Evolutionary conservation across 1,140 invertebrate species (phyloP).

Genomic region (Laupala kohalensis): DNA sequence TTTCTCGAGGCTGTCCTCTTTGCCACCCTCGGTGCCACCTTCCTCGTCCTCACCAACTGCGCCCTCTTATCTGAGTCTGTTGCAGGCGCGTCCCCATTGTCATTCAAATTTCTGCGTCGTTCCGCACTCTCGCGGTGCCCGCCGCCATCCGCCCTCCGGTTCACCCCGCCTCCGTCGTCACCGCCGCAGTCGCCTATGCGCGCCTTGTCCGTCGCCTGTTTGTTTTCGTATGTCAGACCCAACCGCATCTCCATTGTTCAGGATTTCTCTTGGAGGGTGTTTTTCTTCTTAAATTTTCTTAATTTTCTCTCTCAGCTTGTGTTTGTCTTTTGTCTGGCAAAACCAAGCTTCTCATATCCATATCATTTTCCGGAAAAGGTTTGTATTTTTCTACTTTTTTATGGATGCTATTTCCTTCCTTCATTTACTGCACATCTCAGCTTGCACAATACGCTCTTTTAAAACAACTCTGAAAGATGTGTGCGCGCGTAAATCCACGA

Average conservation of each 20-base stretch:
- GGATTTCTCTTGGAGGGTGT: background rate
- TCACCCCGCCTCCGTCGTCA: too few species aligned
- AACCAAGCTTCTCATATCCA: background rate
- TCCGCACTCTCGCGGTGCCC: background rate
- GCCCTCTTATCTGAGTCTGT: background rate
- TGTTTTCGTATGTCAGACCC: background rate
- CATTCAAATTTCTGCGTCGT: background rate
- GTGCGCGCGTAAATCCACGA: background rate
- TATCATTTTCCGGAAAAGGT: background rate
- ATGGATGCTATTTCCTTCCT: background rate
- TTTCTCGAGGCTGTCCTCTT: too few species aligned
- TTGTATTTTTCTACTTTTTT: background rate
- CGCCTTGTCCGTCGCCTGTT: background rate
- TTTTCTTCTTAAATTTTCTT: background rate
- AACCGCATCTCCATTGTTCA: background rate
- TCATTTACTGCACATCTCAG: background rate
- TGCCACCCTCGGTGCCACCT: too few species aligned
- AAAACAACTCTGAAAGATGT: background rate
- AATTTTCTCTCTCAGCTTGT: background rate
- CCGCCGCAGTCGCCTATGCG: too few species aligned
- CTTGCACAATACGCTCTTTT: background rate
- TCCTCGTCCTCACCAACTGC: too few species aligned
- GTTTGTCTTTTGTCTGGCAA: background rate
- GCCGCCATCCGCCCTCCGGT: background rate
- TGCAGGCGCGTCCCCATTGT: background rate